Percentiles rank a stretch among this genome's conserved stretches.
Conservation (phyloP, 2,113 vertebrate species). For the Podarcis cretensis region DNA sequence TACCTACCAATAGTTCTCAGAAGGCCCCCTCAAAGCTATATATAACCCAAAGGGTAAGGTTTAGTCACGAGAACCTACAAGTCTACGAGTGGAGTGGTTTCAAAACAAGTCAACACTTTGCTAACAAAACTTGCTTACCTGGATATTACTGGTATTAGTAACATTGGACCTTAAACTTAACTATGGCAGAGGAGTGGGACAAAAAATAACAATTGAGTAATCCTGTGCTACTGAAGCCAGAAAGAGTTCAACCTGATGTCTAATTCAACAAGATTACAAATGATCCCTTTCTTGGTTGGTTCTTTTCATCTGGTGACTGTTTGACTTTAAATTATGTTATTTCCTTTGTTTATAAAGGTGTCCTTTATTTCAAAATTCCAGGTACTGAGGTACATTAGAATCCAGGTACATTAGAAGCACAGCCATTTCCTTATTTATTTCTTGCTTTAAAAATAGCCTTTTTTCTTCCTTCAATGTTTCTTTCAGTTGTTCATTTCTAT, state of each 20-base stretch:
- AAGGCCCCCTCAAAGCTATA: conserved; percentile 48
- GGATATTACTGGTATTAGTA: neutral
- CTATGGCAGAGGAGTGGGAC: rapidly evolving
- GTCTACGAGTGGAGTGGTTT: conserved; percentile 40
- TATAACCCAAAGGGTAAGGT: conserved; percentile 40
- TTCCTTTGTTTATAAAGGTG: neutral
- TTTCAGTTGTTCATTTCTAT: conserved; percentile 49
- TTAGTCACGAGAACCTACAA: conserved; percentile 41
- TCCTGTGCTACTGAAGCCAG: neutral
- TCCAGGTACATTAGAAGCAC: conserved; percentile 46
- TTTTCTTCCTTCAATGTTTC: conserved; percentile 26
- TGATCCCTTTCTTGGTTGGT: conserved; percentile 35
- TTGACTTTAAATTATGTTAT: conserved; percentile 22
- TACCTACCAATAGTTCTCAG: conserved; percentile 45
- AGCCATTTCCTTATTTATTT: conserved; percentile 48
- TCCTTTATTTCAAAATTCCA: conserved; percentile 11
- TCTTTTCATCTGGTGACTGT: conserved; percentile 48
- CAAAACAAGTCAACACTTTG: conserved; percentile 46
- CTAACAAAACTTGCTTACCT: conserved; percentile 36
- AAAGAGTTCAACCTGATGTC: conserved; percentile 7
- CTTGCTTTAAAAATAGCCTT: conserved; percentile 41
- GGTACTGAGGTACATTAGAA: conserved; percentile 28
- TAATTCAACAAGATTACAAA: neutral
- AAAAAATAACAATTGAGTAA: neutral
- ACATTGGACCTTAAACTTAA: neutral